Evolutionary conservation across 2,888 invertebrate genomes (phyloP).

Genomic region (Platypus cylindrus): DNA sequence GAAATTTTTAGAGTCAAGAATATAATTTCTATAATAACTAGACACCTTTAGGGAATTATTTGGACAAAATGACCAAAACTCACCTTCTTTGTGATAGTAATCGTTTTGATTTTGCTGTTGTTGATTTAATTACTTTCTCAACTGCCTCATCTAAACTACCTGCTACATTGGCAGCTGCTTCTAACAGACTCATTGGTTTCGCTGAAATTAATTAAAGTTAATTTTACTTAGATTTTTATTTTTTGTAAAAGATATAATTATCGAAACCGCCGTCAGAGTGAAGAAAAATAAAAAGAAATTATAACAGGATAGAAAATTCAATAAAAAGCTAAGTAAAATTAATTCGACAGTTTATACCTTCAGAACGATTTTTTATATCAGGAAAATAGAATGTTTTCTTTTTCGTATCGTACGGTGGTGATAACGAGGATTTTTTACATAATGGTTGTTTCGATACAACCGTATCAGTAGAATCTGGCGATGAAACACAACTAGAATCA

Average conservation of each 20-base stretch:
- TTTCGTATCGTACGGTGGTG: constrained; percentile 9
- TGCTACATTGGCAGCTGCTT: constrained; percentile 53
- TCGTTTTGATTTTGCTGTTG: constrained; percentile 34
- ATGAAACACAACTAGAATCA: constrained; percentile 77
- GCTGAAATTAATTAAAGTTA: neutral
- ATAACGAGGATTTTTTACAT: constrained; percentile 10
- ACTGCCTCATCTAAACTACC: constrained; percentile 55
- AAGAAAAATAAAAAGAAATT: neutral
- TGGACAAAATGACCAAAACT: too few species aligned
- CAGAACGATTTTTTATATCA: constrained; percentile 5
- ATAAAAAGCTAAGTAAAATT: neutral
- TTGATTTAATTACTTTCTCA: constrained; percentile 54
- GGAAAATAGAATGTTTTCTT: constrained; percentile 22
- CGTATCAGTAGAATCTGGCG: constrained; percentile 77
- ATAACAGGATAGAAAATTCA: too few species aligned
- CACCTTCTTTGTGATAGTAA: constrained; percentile 23
- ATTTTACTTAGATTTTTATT: too few species aligned
- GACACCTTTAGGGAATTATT: too few species aligned
- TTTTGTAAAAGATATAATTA: too few species aligned
- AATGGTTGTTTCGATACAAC: constrained; percentile 42
- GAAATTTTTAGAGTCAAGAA: too few species aligned
- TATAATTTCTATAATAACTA: too few species aligned
- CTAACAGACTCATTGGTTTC: constrained; percentile 45
- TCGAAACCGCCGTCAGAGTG: too few species aligned
- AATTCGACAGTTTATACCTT: too few species aligned